A percentile compares a stretch with the other conserved stretches of the same genome.
phyloP scores from a whole-genome alignment of 2,888 invertebrate species.

The Heliconius charithonia region DNA sequence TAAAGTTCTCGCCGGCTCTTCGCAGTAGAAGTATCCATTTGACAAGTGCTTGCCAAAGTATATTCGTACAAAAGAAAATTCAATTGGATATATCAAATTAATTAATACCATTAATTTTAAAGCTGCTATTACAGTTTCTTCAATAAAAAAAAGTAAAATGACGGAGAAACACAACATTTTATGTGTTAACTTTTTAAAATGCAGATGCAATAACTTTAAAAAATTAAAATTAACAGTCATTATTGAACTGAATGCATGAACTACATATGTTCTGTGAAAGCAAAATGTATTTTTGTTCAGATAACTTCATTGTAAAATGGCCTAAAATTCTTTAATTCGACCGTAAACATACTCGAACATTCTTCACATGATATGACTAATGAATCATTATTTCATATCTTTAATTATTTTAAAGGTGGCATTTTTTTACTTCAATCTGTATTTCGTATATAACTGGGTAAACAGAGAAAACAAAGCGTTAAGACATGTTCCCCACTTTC shows the following conservation, averaged over 20 bases:
- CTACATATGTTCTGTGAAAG: slow-evolving; percentile 7
- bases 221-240: background rate
- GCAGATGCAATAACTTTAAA: background rate
- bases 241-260: background rate
- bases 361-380: background rate
- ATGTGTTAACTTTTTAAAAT: background rate
- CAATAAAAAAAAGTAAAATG: background rate
- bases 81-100: too few relatives aligned
- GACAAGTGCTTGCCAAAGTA: too few relatives aligned
- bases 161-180: background rate
- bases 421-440: background rate
- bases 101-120: too few relatives aligned
- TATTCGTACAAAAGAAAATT: too few relatives aligned
- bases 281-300: background rate
- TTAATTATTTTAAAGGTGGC: background rate
- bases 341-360: background rate
- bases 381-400: background rate
- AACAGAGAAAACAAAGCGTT: background rate
- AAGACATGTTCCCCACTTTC: background rate
- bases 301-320: background rate
- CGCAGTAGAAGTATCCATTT: too few relatives aligned
- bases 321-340: background rate
- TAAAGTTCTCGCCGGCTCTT: too few relatives aligned
- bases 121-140: background rate
- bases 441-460: background rate